These are phyloP conservation scores for Euura lappo DNA, from an alignment of 1,140 invertebrate species.

Conservation along the genomic window DNA sequence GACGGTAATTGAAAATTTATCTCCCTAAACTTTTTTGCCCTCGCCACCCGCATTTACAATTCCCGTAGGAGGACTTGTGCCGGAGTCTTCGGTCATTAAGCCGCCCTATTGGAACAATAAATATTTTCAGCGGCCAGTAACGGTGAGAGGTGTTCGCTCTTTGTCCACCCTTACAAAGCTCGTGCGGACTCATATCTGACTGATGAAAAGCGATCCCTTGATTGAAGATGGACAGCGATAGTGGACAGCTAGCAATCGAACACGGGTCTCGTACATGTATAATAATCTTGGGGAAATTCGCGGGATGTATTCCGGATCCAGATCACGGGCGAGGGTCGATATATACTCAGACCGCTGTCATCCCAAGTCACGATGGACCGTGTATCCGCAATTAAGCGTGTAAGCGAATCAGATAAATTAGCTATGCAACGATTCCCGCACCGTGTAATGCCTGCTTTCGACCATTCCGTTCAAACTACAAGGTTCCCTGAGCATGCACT, in stretches of 20 bases:
- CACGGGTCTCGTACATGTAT: too few species aligned
- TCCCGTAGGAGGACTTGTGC: neutral
- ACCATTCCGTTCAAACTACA: too few species aligned
- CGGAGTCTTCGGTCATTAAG: neutral
- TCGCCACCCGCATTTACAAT: constrained; percentile 5
- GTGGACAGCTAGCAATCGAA: too few species aligned
- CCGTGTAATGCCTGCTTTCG: too few species aligned
- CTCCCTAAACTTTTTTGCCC: constrained; percentile 2
- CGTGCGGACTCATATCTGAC: neutral
- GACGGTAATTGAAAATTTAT: constrained; percentile 1
- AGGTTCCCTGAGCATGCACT: too few species aligned
- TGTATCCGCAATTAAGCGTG: neutral
- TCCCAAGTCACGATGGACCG: neutral
- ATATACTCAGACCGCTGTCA: neutral
- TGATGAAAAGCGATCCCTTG: neutral
- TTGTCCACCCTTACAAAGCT: too few species aligned
- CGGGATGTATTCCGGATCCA: neutral
- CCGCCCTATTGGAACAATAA: constrained; percentile 5
- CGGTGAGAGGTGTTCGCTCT: too few species aligned
- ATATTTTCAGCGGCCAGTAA: neutral
- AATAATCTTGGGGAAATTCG: neutral
- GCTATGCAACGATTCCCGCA: neutral
- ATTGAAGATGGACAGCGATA: too few species aligned
- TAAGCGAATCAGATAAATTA: neutral
- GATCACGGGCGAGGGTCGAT: neutral